Conservation (phyloP, 2,797 vertebrate species). For the Heteromormyrus szaboi region DNA sequence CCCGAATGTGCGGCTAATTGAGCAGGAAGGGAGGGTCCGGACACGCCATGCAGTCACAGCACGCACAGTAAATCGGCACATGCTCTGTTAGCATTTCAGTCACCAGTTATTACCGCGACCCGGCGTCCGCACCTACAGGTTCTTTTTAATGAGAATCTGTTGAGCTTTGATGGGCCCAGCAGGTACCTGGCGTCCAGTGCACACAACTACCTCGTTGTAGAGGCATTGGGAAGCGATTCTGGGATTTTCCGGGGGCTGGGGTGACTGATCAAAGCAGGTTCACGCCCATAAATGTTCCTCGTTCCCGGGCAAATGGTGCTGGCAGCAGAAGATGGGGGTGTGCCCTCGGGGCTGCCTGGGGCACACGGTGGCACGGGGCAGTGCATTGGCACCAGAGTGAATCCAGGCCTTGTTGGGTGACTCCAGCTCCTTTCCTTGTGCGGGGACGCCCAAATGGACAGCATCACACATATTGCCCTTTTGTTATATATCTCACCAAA, state of each 20-base stretch:
- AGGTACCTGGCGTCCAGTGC: conserved; percentile 34
- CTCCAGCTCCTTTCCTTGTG: neutral
- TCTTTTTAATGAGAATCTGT: conserved; percentile 36
- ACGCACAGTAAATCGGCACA: conserved; percentile 48
- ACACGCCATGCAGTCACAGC: conserved; percentile 37
- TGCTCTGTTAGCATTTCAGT: conserved; percentile 44
- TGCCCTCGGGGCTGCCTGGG: neutral
- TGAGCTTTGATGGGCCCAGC: conserved; percentile 52
- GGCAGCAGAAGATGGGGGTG: neutral
- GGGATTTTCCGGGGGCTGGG: conserved; percentile 35
- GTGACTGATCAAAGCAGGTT: conserved; percentile 32
- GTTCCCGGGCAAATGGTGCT: neutral
- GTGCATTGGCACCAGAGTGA: neutral
- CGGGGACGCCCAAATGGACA: neutral
- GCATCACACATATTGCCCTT: neutral
- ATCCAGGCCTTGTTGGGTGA: neutral
- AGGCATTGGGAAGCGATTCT: conserved; percentile 40
- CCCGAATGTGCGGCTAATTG: neutral
- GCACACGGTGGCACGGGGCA: neutral
- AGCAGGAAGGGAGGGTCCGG: conserved; percentile 12
- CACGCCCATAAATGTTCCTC: neutral
- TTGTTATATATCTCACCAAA: neutral
- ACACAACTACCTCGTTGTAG: conserved; percentile 42
- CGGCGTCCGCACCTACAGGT: conserved; percentile 40
- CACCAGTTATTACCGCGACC: conserved; percentile 45